phyloP scores from a whole-genome alignment of 2,888 invertebrate genomes.

The Metacarcinus magister region DNA sequence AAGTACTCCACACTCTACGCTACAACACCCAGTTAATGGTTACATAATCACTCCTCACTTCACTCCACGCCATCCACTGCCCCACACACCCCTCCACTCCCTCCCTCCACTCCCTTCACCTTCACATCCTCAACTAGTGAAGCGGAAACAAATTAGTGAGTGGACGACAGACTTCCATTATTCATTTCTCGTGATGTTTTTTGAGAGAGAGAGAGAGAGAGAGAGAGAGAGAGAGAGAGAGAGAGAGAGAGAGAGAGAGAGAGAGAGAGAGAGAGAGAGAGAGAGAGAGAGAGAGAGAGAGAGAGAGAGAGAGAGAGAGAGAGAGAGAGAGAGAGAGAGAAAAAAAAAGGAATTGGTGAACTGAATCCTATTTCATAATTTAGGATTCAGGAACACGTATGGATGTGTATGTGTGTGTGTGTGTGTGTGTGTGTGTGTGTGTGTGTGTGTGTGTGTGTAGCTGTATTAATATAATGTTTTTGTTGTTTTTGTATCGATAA shows the following conservation, averaged over 20 bases:
- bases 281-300: conserved; percentile 27
- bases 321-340: neutral
- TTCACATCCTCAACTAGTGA: neutral
- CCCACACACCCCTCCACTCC: neutral
- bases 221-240: conserved; percentile 37
- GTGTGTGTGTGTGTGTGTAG: conserved; percentile 4
- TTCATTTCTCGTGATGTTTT: neutral
- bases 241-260: conserved; percentile 48
- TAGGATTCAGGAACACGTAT: neutral
- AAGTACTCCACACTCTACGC: neutral
- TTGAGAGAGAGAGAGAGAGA: too few relatives aligned
- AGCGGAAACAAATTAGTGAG: conserved; percentile 18
- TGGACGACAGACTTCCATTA: neutral
- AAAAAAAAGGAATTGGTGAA: neutral
- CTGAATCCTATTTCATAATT: neutral
- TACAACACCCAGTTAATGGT: neutral
- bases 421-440: conserved; percentile 26
- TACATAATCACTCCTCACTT: neutral
- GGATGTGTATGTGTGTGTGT: neutral
- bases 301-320: neutral
- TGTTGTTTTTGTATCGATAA: too few relatives aligned
- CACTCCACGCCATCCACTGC: neutral
- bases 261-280: conserved; percentile 30
- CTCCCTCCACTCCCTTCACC: neutral
- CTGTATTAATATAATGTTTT: neutral